These are phyloP conservation scores for Nemopilema nomurai DNA, from an alignment of 30 jellyfish, hydroid and myxozoan genomes.

Conservation along the genomic window DNA sequence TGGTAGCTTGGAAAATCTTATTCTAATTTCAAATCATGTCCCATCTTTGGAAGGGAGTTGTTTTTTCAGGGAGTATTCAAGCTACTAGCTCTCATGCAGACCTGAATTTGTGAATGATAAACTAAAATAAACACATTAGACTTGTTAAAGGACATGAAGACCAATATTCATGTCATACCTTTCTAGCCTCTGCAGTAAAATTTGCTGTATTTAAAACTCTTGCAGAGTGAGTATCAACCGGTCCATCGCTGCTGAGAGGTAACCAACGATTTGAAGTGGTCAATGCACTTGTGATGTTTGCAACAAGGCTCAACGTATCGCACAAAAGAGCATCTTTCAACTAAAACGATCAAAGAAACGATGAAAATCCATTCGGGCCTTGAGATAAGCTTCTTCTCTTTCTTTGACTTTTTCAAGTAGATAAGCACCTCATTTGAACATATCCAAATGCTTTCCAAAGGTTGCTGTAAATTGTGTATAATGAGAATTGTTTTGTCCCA, in stretches of 20 bases:
- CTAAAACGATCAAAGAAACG: background rate
- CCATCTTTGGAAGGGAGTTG: no score
- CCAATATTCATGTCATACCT: conserved; percentile 3
- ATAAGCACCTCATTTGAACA: no score
- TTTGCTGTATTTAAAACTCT: background rate
- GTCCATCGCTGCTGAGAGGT: background rate
- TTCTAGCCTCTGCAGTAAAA: background rate
- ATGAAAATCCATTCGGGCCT: background rate
- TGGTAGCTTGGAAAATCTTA: no score
- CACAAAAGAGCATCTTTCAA: background rate
- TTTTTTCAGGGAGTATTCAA: no score
- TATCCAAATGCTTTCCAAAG: no score
- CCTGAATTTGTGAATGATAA: no score
- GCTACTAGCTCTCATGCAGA: no score
- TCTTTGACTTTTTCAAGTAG: no score
- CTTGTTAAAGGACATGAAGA: background rate
- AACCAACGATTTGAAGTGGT: background rate
- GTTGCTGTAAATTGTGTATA: no score
- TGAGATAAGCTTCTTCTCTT: no score
- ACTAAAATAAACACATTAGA: background rate
- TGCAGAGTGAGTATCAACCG: background rate
- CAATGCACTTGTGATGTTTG: background rate
- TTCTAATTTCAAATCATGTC: no score
- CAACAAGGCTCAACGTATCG: background rate
- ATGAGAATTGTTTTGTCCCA: no score